Conservation (phyloP, 2,888 invertebrate genomes). For the Ptychoptera albimana region DNA sequence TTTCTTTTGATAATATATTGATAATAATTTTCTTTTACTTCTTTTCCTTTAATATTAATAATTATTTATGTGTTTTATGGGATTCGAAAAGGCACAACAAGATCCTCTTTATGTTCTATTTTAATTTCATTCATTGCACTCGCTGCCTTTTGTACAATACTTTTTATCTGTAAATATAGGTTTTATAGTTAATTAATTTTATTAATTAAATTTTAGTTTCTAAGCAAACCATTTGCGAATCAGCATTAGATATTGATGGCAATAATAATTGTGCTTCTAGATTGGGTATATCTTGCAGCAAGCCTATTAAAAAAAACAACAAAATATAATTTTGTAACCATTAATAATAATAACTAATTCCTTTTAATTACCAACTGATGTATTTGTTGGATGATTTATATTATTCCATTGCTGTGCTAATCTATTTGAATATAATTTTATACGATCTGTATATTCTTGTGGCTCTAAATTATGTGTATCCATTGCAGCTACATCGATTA, state of each 20-base stretch:
- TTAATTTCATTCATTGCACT: constrained; percentile 61
- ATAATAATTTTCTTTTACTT: too few species aligned
- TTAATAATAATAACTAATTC: neutral
- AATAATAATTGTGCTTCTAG: constrained; percentile 50
- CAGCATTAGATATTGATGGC: constrained; percentile 41
- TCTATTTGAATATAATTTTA: constrained; percentile 48
- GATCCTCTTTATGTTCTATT: constrained; percentile 75
- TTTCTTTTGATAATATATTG: too few species aligned
- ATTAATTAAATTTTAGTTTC: neutral
- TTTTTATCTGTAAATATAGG: constrained; percentile 45
- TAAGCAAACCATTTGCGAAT: constrained; percentile 47
- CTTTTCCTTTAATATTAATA: too few species aligned
- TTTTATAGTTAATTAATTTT: neutral
- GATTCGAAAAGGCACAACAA: constrained; percentile 77
- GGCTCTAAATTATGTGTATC: constrained; percentile 79
- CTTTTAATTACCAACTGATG: constrained; percentile 17
- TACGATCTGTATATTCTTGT: constrained; percentile 72
- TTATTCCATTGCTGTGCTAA: constrained; percentile 35
- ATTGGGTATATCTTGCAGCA: constrained; percentile 57
- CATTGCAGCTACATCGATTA: constrained; percentile 85
- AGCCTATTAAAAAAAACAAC: constrained; percentile 19
- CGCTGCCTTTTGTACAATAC: constrained; percentile 50
- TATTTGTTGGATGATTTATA: constrained; percentile 22
- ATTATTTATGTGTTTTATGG: constrained; percentile 32
- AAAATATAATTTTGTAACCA: neutral